Percentiles rank a stretch among this genome's conserved stretches.
Conservation (phyloP, 2,888 invertebrate genomes). For the Napeogenes inachia region DNA sequence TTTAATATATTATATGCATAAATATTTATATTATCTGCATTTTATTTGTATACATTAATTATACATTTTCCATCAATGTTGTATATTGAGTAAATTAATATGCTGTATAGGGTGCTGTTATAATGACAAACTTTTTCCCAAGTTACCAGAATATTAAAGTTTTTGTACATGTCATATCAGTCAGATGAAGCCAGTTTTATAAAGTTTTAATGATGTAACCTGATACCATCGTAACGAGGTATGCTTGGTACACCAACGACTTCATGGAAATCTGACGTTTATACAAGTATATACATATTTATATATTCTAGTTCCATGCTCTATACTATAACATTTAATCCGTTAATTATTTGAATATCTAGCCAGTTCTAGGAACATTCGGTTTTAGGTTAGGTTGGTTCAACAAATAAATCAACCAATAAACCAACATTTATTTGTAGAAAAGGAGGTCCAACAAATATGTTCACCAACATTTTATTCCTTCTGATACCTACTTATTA, state of each 20-base stretch:
- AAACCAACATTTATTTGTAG: too few relatives aligned
- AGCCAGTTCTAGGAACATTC: too few relatives aligned
- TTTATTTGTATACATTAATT: not conserved
- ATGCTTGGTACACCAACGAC: slow-evolving; percentile 19
- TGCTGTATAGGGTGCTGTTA: not conserved
- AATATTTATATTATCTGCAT: not conserved
- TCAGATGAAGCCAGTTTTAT: slow-evolving; percentile 13
- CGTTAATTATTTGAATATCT: too few relatives aligned
- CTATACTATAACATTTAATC: too few relatives aligned
- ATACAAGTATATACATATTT: slow-evolving; percentile 6
- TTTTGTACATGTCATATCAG: slow-evolving; percentile 2
- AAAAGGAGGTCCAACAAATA: too few relatives aligned
- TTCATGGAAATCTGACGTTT: slow-evolving; percentile 26
- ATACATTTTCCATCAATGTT: not conserved
- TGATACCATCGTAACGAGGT: slow-evolving; percentile 33
- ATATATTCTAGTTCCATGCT: too few relatives aligned
- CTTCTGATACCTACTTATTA: too few relatives aligned
- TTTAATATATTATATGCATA: not conserved
- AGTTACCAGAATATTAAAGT: slow-evolving; percentile 4
- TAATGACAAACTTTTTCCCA: not conserved
- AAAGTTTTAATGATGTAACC: slow-evolving; percentile 39
- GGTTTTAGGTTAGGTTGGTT: too few relatives aligned
- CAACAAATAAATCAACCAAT: too few relatives aligned
- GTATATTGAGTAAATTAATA: too few relatives aligned
- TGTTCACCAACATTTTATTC: too few relatives aligned